Evolutionary conservation across 2,797 vertebrate species (phyloP), one percentile per base, ranked within the genome.

Genomic region (Hippocampus kuda): DNA sequence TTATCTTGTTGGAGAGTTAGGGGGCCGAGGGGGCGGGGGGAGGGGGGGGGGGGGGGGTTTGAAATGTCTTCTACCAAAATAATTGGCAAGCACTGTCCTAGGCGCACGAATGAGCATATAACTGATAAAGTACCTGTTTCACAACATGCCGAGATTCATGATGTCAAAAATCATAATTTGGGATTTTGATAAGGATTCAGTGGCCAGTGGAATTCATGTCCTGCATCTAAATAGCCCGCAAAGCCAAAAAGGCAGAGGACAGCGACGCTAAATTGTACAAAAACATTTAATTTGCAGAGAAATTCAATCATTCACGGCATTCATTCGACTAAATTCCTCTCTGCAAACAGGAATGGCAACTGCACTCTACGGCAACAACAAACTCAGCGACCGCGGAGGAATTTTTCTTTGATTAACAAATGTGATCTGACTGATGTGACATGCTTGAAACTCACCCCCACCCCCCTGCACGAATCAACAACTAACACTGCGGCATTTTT

Each of bases 391-490:
- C 27, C 16, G 59, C 30, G 27, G 59, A 34, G 27, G 59, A 61
- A 30, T 76, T 38, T 74, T 66, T 65, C 77, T 83, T 70, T 74
- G 70, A 79, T 81, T 83, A 83, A 79, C 74, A 82, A 83, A 81
- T 81, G 70, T 65, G 51, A 77, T 74, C 68, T 81, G 85, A 85
- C 75, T 83, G 84, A 84, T 83, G 83, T 78, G 84, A 85, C 84
- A 79, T 75, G 74, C 77, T 79, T 71, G 81, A 77, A 85, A 86
- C 80, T 79, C 71, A 38, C 1, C 34, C 80, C 65, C 76, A 84
- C 85, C 81, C 81, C 71, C 67, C 66, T 0, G 64, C 68, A 5
- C 42, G 75, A 80, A 74, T 83, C 74, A 78, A 75, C 85, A 87
- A 86, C 60, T 72, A 81, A 84, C 80, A 77, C 68, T 10, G 3